A percentile compares a stretch with the other conserved stretches of the same genome.
Conservation (phyloP, 2,888 invertebrate genomes). For the Hymenopus coronatus region DNA sequence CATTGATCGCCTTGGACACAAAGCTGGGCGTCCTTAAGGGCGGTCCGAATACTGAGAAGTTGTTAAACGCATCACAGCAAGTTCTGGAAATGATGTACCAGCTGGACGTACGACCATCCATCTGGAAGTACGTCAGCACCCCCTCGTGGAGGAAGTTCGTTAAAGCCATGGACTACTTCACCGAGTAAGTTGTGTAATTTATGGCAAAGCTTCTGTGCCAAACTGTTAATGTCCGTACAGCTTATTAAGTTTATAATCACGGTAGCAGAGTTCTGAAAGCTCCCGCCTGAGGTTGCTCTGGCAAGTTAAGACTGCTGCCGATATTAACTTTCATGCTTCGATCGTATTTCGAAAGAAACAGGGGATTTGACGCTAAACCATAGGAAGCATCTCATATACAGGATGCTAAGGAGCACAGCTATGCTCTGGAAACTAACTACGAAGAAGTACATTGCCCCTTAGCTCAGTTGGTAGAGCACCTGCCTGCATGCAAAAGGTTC, state of each 20-base stretch:
- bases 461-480: too few relatives aligned
- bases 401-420: too few relatives aligned
- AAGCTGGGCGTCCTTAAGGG: conserved; percentile 47
- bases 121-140: conserved; percentile 13
- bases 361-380: too few relatives aligned
- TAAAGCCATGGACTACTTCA: conserved; percentile 45
- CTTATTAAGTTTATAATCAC: not conserved
- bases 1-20: conserved; percentile 47
- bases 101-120: conserved; percentile 9
- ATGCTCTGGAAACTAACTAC: too few relatives aligned
- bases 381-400: too few relatives aligned
- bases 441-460: too few relatives aligned
- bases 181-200: conserved; percentile 43
- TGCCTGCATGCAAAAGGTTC: too few relatives aligned
- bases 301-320: not conserved
- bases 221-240: not conserved
- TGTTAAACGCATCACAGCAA: conserved; percentile 43
- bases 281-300: not conserved
- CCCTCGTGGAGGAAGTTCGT: conserved; percentile 43
- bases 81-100: conserved; percentile 8
- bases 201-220: not conserved
- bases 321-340: too few relatives aligned
- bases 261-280: not conserved
- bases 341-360: too few relatives aligned
- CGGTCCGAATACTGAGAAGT: conserved; percentile 42